Conservation (phyloP, 1,140 invertebrate genomes). For the Adelges cooleyi region DNA sequence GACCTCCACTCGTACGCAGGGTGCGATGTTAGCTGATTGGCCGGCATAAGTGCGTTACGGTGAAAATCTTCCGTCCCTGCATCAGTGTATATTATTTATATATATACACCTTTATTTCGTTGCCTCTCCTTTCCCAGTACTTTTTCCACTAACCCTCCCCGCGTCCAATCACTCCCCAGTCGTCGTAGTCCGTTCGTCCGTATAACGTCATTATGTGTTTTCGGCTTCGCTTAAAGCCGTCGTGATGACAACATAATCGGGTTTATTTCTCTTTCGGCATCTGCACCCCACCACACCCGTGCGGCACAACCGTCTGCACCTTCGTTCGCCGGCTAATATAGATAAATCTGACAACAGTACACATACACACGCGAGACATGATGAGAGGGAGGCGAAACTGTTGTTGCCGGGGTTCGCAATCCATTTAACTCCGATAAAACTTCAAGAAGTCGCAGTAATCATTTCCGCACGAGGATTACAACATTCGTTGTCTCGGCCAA, state of each 20-base stretch:
- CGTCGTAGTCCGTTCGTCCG: not conserved
- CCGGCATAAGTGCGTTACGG: slow-evolving; percentile 12
- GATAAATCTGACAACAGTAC: slow-evolving; percentile 16
- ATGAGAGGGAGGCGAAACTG: not conserved
- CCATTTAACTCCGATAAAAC: slow-evolving; percentile 3
- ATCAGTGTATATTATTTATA: too few species aligned
- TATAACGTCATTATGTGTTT: slow-evolving; percentile 23
- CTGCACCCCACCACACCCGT: not conserved
- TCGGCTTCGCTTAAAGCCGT: slow-evolving; percentile 3
- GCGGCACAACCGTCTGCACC: not conserved
- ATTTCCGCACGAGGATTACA: not conserved
- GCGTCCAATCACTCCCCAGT: not conserved
- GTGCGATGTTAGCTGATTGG: slow-evolving; percentile 13
- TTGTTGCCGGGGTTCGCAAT: not conserved
- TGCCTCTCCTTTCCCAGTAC: not conserved
- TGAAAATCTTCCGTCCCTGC: too few species aligned
- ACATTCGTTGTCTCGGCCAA: not conserved
- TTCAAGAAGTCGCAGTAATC: slow-evolving; percentile 8
- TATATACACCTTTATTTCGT: too few species aligned
- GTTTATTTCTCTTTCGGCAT: slow-evolving; percentile 2
- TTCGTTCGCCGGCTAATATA: not conserved
- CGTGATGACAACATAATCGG: slow-evolving; percentile 28
- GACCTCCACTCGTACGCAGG: not conserved
- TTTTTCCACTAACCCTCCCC: not conserved
- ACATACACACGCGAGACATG: not conserved